Conservation (phyloP, 1,140 invertebrate genomes). For the Cydia amplana region DNA sequence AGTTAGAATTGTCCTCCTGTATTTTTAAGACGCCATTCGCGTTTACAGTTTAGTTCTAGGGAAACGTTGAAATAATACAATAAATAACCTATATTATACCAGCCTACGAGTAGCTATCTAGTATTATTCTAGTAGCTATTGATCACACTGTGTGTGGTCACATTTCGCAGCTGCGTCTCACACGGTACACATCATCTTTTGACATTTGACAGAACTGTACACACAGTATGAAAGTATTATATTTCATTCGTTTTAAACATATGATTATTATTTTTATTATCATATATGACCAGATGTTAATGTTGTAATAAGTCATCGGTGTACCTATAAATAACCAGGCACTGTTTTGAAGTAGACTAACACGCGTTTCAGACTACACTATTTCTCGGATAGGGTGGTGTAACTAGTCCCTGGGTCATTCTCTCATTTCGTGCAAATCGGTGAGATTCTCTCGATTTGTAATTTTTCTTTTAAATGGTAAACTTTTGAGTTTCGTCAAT, state of each 20-base stretch:
- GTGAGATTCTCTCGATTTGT: too few species aligned
- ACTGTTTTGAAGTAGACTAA: not conserved
- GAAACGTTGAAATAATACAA: too few species aligned
- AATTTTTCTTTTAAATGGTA: too few species aligned
- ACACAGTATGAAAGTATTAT: slow-evolving; percentile 2
- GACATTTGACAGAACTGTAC: slow-evolving; percentile 9
- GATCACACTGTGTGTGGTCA: slow-evolving; percentile 18
- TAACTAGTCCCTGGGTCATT: not conserved
- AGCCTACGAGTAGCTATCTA: not conserved
- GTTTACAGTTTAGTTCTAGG: too few species aligned
- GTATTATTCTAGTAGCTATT: not conserved
- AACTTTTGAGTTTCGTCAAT: too few species aligned
- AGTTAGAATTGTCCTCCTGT: too few species aligned
- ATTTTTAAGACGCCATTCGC: too few species aligned
- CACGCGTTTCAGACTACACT: not conserved
- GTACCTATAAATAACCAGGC: not conserved
- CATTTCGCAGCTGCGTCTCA: slow-evolving; percentile 20
- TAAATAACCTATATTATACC: too few species aligned
- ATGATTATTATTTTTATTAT: not conserved
- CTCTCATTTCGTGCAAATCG: too few species aligned
- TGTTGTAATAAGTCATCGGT: slow-evolving; percentile 1
- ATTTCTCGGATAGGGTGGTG: not conserved
- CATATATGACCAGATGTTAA: not conserved
- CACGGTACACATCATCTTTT: not conserved
- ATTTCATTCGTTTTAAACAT: too few species aligned